Percentiles rank a stretch among this genome's conserved stretches.
Conservation (phyloP, 1,140 invertebrate genomes). For the Spodoptera frugiperda region DNA sequence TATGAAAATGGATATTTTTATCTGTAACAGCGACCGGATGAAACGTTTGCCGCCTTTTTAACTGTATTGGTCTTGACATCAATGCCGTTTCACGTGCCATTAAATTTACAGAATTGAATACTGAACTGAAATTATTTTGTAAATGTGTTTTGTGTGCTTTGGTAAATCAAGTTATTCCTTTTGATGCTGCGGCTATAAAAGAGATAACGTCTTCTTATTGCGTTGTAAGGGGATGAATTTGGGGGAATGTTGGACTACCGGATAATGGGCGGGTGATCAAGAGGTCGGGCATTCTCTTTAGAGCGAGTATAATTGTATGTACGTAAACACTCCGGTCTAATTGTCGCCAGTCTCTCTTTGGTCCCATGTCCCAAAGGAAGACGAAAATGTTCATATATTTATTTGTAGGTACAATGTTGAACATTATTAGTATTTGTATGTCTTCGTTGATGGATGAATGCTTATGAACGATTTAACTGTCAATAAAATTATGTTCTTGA, state of each 20-base stretch:
- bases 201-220: conserved; percentile 2
- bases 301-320: background rate
- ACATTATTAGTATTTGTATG: no score
- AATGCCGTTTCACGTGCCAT: conserved; percentile 8
- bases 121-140: conserved; percentile 30
- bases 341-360: background rate
- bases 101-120: conserved; percentile 9
- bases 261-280: background rate
- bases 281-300: background rate
- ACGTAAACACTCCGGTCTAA: background rate
- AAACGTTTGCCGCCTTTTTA: conserved; percentile 23
- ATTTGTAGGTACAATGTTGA: no score
- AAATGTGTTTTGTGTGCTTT: conserved; percentile 29
- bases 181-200: conserved; percentile 2
- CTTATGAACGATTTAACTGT: no score
- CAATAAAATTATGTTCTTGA: no score
- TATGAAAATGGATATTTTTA: conserved; percentile 37
- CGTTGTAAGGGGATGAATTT: conserved; percentile 12
- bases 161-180: conserved; percentile 16
- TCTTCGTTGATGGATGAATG: no score
- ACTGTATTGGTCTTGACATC: conserved; percentile 21
- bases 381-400: no score
- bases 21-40: background rate
- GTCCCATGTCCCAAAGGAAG: no score
- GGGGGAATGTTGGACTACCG: background rate